Evolutionary conservation across 2,113 vertebrate genomes (phyloP), one percentile per base, ranked within the genome.

Genomic region (Elgaria multicarinata): DNA sequence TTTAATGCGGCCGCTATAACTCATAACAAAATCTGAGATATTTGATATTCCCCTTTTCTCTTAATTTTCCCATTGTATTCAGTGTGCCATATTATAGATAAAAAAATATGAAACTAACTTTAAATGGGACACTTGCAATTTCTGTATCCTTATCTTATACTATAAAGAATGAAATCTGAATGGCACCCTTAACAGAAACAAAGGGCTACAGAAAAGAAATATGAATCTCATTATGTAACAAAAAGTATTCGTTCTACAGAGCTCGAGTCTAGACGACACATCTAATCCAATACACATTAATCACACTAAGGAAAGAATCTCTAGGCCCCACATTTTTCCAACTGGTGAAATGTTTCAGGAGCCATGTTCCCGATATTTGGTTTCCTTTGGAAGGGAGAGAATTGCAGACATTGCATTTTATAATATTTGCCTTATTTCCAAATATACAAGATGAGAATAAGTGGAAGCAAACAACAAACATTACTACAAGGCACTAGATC

Each of bases 1-100:
- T 62, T 36, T 44, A 72, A 62, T 77, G 46, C 13, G 44, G 7
- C 58, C 87, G 81, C 46, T 72, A 80, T 90, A 67, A 92, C 76
- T 85, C 44, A 85, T 44, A 75, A 80, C 62, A 62, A 31, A 92
- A 91, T 24, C 36, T 82, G 33, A 85, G 87, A 50, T 91, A 20
- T 93, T 85, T 62, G 8, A 55, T 36, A 62, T 31, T 39, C 36
- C 31, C 33, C 3, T 24, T 42, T 72, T 9, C 16, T 44, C 67
- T 69, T 85, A 83, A 58, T 53, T 58, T 22, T 42, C 50, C 53
- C 31, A 39, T 62, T 62, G 20, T 20, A 67, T 0, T 76, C 26
- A 31, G 46, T 79, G 74, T 4, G 42, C 58, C 50, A 81, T 8
- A 69, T 88, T 86, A 86, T 28, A 87, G 4, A 16, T 4, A 6